phyloP scores from a whole-genome alignment of 2,888 invertebrate species.

The Hymenopus coronatus region DNA sequence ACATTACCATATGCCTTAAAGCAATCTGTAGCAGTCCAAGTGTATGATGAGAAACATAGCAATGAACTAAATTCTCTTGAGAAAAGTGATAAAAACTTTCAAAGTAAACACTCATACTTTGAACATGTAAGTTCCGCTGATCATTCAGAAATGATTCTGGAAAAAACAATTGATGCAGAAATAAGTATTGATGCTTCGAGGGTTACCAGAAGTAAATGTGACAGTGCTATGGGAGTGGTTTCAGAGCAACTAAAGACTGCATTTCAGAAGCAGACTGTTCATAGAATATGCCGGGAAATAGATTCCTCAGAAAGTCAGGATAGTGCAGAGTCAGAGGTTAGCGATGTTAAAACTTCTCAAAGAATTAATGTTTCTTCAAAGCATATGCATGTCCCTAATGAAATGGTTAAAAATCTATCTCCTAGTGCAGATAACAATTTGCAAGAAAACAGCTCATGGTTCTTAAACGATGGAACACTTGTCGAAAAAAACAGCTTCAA shows the following conservation, averaged over 20 bases:
- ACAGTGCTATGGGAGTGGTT: not conserved
- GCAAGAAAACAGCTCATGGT: conserved; percentile 15
- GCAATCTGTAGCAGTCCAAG: conserved; percentile 45
- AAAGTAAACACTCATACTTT: not conserved
- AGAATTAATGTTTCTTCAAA: not conserved
- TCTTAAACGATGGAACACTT: not conserved
- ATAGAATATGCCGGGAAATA: not conserved
- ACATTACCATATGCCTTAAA: conserved; percentile 32
- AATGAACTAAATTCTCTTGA: not conserved
- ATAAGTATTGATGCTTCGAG: not conserved
- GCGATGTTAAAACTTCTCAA: not conserved
- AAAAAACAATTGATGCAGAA: not conserved
- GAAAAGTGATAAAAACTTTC: not conserved
- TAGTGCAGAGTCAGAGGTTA: not conserved
- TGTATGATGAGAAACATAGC: conserved; percentile 36
- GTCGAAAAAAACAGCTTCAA: not conserved
- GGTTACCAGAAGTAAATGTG: not conserved
- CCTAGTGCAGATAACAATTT: conserved; percentile 16
- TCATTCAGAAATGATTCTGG: not conserved
- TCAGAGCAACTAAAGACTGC: not conserved
- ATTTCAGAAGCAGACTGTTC: not conserved
- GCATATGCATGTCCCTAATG: not conserved
- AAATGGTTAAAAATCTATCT: not conserved
- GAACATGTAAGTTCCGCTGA: not conserved
- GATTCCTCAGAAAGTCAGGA: not conserved